Evolutionary conservation across 2,888 invertebrate genomes (phyloP).

Genomic region (Leucophora obtusa): DNA sequence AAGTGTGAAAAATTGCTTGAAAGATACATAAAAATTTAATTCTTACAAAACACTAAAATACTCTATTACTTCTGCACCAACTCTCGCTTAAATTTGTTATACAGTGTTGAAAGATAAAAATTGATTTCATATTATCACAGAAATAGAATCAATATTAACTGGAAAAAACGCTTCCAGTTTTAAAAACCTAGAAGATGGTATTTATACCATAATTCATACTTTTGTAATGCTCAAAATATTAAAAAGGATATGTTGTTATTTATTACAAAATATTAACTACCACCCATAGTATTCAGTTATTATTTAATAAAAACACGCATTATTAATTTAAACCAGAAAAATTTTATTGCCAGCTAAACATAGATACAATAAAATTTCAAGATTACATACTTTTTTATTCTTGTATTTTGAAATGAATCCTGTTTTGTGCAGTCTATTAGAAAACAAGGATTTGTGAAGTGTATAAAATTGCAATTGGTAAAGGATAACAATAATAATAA

Average conservation of each 20-base stretch:
- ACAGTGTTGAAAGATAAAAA: neutral
- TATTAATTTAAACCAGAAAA: neutral
- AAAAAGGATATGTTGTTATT: neutral
- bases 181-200: neutral
- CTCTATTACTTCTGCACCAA: neutral
- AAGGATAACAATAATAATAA: constrained; percentile 29
- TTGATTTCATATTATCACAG: neutral
- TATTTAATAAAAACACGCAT: neutral
- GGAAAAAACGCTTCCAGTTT: neutral
- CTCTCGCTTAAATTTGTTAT: neutral
- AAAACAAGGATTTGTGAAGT: constrained; percentile 25
- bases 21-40: neutral
- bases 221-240: neutral
- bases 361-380: neutral
- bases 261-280: neutral
- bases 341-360: neutral
- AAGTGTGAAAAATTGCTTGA: neutral
- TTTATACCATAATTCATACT: neutral
- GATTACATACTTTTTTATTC: neutral
- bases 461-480: constrained; percentile 53
- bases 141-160: neutral
- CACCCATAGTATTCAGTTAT: neutral
- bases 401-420: neutral
- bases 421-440: constrained; percentile 1
- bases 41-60: neutral